phyloP scores from a whole-genome alignment of 2,113 vertebrate species.

The Xenopus borealis region DNA sequence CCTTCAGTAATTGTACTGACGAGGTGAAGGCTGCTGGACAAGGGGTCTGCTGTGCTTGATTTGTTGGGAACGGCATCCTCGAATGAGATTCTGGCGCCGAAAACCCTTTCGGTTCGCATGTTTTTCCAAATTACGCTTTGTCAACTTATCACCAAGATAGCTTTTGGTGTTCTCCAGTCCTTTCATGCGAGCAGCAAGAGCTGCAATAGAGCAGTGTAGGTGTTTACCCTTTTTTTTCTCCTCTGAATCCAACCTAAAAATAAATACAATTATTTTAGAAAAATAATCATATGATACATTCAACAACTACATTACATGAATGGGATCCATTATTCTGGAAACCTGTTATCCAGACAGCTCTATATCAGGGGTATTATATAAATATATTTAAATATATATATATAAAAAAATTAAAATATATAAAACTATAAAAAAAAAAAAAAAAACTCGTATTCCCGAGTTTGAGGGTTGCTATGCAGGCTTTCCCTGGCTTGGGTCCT shows the following conservation, averaged over 20 bases:
- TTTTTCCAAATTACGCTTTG: constrained; percentile 67
- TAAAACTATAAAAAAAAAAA: no score
- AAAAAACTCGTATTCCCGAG: no score
- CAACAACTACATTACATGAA: no score
- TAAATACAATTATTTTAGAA: constrained; percentile 38
- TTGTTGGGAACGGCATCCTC: constrained; percentile 72
- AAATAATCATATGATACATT: background rate
- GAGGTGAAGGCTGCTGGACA: constrained; percentile 91
- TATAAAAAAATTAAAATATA: no score
- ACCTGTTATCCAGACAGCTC: no score
- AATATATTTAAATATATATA: no score
- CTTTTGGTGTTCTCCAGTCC: constrained; percentile 76
- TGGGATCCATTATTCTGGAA: no score
- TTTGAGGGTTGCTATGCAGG: no score
- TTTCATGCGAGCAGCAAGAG: constrained; percentile 71
- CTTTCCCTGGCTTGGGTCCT: no score
- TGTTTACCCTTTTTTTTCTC: constrained; percentile 57
- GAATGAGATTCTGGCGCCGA: constrained; percentile 87
- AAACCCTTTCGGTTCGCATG: constrained; percentile 82
- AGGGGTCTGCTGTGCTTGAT: constrained; percentile 71
- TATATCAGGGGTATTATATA: no score
- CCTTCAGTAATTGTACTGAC: constrained; percentile 93
- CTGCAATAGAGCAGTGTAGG: constrained; percentile 76
- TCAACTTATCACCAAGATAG: constrained; percentile 68
- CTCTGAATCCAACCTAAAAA: constrained; percentile 71